A percentile compares a stretch with the other conserved stretches of the same genome.
Evolutionary conservation across 2,113 vertebrate species (phyloP).

Genomic region (Pontoporia blainvillei): DNA sequence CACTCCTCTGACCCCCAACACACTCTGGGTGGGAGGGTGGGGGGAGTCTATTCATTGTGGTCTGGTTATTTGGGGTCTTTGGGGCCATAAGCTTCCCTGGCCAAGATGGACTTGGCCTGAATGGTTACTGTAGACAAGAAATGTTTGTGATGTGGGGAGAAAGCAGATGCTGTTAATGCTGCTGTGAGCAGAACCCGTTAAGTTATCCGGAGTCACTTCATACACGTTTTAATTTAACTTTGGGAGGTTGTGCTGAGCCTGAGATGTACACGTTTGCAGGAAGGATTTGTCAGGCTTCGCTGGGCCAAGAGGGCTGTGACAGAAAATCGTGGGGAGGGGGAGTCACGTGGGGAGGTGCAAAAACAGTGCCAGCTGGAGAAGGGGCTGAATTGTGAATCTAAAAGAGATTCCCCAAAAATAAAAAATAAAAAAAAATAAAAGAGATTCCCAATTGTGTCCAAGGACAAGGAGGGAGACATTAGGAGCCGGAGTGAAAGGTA

Average conservation of each 20-base stretch:
- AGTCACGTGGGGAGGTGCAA: conserved; percentile 19
- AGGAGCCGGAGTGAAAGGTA: conserved; percentile 27
- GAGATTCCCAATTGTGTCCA: conserved; percentile 48
- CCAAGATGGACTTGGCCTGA: not conserved
- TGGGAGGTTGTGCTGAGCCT: conserved; percentile 30
- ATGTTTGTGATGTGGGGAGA: not conserved
- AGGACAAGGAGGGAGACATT: not conserved
- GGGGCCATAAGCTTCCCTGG: not conserved
- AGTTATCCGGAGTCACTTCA: conserved; percentile 19
- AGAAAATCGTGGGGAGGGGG: conserved; percentile 54
- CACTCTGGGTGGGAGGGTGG: not conserved
- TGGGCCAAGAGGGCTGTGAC: conserved; percentile 35
- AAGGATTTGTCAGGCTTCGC: conserved; percentile 55
- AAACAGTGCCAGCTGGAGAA: conserved; percentile 53
- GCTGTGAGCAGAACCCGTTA: not conserved
- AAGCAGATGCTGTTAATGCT: rapidly evolving
- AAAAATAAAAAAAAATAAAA: not conserved
- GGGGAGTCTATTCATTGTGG: not conserved
- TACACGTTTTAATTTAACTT: not conserved
- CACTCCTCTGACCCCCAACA: not conserved
- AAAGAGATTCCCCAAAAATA: not conserved
- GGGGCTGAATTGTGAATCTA: conserved; percentile 53
- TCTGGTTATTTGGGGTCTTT: not conserved
- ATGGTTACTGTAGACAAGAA: rapidly evolving
- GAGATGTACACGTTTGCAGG: conserved; percentile 39